These are phyloP conservation scores for Ichneumon xanthorius DNA, from an alignment of 2,888 invertebrate species.

Conservation along the genomic window DNA sequence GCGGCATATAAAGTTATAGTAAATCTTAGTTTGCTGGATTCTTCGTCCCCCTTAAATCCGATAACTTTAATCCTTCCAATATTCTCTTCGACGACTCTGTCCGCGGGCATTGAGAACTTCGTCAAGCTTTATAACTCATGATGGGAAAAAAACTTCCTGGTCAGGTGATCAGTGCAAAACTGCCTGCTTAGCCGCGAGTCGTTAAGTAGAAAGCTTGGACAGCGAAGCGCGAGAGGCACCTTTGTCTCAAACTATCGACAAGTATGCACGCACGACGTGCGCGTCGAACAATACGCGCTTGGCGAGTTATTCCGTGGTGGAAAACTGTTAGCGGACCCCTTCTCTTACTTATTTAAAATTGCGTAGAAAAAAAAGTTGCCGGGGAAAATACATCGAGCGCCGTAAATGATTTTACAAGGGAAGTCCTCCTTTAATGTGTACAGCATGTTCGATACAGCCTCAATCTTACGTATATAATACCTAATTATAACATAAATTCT, in stretches of 20 bases:
- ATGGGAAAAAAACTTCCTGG: neutral
- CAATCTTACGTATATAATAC: constrained; percentile 46
- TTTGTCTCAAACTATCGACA: neutral
- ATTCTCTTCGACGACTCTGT: no score
- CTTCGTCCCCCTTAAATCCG: no score
- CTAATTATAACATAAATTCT: constrained; percentile 47
- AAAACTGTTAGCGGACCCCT: neutral
- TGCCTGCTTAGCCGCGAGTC: neutral
- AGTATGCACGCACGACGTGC: neutral
- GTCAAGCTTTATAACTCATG: neutral
- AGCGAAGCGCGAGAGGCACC: neutral
- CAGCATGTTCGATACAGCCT: constrained; percentile 58
- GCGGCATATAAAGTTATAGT: no score
- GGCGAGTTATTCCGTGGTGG: neutral
- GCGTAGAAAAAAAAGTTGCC: neutral
- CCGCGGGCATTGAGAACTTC: neutral
- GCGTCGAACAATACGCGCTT: neutral
- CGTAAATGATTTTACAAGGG: constrained; percentile 54
- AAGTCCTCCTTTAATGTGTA: constrained; percentile 64
- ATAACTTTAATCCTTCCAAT: no score
- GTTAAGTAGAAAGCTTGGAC: constrained; percentile 6
- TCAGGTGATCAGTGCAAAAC: neutral
- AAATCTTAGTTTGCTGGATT: no score
- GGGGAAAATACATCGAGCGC: neutral
- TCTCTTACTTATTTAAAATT: neutral